phyloP scores from a whole-genome alignment of 2,113 vertebrate genomes.

The Pangasianodon hypophthalmus region DNA sequence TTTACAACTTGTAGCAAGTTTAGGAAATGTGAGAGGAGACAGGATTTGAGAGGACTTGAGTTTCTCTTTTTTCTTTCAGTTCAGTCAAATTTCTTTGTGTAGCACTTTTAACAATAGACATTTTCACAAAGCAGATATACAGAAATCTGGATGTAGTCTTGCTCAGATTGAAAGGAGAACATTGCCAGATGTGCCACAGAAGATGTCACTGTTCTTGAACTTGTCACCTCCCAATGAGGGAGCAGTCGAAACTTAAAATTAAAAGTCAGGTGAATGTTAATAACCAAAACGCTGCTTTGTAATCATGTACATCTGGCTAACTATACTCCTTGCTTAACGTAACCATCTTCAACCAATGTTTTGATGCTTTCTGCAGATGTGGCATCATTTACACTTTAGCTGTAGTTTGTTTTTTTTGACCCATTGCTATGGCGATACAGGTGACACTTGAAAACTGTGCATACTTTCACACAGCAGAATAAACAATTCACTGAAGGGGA shows the following conservation, averaged over 20 bases:
- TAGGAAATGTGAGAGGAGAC: background rate
- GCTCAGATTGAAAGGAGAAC: no score
- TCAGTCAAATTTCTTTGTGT: no score
- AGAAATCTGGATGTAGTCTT: no score
- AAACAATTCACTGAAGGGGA: background rate
- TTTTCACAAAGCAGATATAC: no score
- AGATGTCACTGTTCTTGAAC: background rate
- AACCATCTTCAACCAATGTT: background rate
- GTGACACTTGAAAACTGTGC: background rate
- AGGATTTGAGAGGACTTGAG: no score
- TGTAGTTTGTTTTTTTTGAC: background rate
- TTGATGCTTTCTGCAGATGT: background rate
- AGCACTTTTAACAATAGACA: no score
- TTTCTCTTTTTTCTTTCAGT: no score
- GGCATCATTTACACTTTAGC: background rate
- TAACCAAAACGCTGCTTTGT: no score
- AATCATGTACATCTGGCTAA: background rate
- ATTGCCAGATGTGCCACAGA: background rate
- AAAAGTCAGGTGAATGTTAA: background rate
- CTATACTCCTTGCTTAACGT: background rate
- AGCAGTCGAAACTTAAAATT: no score
- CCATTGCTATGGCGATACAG: background rate
- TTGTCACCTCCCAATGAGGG: no score
- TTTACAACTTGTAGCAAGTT: background rate
- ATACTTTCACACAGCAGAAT: background rate